Conservation (phyloP, 2,797 vertebrate genomes). For the Hypotaenidia okinawae region DNA sequence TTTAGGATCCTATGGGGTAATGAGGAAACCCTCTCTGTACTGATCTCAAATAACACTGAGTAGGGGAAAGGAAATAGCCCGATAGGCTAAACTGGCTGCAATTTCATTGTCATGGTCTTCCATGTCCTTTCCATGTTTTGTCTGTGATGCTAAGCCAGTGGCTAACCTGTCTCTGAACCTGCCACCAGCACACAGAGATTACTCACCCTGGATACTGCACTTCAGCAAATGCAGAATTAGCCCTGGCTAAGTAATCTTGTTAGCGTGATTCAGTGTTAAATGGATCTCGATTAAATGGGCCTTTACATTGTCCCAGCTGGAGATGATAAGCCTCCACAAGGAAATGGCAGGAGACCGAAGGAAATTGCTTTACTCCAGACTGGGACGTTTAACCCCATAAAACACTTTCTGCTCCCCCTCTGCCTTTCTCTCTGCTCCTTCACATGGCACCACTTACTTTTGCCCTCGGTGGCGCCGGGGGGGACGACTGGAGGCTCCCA, state of each 20-base stretch:
- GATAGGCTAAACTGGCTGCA: not conserved
- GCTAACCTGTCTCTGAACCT: slow-evolving; percentile 66
- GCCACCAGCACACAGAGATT: slow-evolving; percentile 51
- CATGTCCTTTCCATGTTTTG: slow-evolving; percentile 57
- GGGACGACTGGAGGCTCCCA: not conserved
- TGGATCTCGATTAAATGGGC: slow-evolving; percentile 73
- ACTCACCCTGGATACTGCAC: slow-evolving; percentile 69
- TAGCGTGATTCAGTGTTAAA: slow-evolving; percentile 75
- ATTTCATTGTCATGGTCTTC: slow-evolving; percentile 33
- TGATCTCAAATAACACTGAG: slow-evolving; percentile 19
- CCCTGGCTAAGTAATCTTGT: slow-evolving; percentile 69
- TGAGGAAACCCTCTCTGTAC: slow-evolving; percentile 44
- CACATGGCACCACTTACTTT: not conserved
- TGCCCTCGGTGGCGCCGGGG: not conserved
- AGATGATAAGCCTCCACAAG: slow-evolving; percentile 70
- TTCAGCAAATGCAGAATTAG: slow-evolving; percentile 63
- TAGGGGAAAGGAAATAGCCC: not conserved
- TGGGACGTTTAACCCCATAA: slow-evolving; percentile 65
- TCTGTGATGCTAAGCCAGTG: slow-evolving; percentile 61
- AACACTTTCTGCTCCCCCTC: not conserved
- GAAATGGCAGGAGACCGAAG: slow-evolving; percentile 67
- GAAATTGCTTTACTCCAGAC: slow-evolving; percentile 72
- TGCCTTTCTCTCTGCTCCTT: not conserved
- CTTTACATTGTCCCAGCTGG: slow-evolving; percentile 75
- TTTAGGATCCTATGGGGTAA: slow-evolving; percentile 62